Evolutionary conservation across 2,888 invertebrate species (phyloP), one percentile per base, ranked within the genome.

Genomic region (Pecten maximus): DNA sequence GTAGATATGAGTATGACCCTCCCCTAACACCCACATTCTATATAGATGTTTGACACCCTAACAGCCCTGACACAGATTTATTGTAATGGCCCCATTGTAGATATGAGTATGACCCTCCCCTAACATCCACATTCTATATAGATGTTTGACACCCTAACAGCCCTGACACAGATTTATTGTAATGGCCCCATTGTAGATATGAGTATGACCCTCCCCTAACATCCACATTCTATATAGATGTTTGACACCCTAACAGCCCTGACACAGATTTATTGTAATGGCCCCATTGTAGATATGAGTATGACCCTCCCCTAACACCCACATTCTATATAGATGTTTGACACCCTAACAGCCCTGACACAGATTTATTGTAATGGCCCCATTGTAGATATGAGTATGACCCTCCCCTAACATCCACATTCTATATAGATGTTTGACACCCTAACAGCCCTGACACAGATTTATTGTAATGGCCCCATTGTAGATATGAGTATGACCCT

Each of bases 351-450:
- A 97, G 99, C 99, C 95, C 99, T 99, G 35, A 98, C 99, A 96
- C 99, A 99, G 97, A 99, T 99, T 94, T 99, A 99, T 97, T 99
- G 99, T 97, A 99, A 99, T 97, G 99, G 99, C 94, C 99, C 99
- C 88, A 99, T 99, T 97, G 98, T 99, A 96, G 99, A 99, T 97
- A 99, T 99, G 98, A 98, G 98, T 95, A 39, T n/a, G 44, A 44
- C 44, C 44, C 44, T 44, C 6, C 44, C 12, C 8, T 44, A 44
- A 44, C 44, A 44, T 6, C 12, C 44, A 6, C 44, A 44, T 44
- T 44, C 8, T 44, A 44, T 6, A 44, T 44, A 12, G 6, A 12
- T n/a, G n/a, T n/a, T 44, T 44, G 12, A 10, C 44, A 44, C 12
- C 96, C 97, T 99, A 92, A 99, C 99, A 97, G 99, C 99, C 95